Evolutionary conservation across 37 sponge, comb jelly and placozoan genomes (phyloP), one percentile per base, ranked within the genome.

Genomic region (Agelas oroides): DNA sequence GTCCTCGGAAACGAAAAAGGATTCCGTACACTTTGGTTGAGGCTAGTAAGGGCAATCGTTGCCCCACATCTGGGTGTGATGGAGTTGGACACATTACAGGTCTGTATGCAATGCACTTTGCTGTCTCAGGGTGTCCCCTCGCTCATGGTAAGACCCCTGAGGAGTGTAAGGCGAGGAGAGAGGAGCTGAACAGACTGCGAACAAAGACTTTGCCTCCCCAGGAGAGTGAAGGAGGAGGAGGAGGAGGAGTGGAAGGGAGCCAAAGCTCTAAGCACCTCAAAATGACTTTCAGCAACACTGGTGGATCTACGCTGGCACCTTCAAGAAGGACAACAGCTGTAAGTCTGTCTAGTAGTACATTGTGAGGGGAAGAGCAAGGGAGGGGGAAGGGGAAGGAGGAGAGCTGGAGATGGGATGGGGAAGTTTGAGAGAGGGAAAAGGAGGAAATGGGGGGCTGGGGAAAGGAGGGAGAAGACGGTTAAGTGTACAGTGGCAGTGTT

Each of bases 21-120:
- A 92, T 92, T 0, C 92, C 92, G 0, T 92, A 87, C 66, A 87
- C 92, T 19, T 71, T 92, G 39, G 92, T 92, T 33, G 92, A 92
- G 89, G 92, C 89, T 16, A 87, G 84, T 53, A 92, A 93, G 69
- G 90, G 90, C 11, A 86, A 82, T 75, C 46, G 31, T 3, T 93
- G 94, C 83, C 94, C 94, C 81, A 93, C 94, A 35, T 79, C 68
- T 15, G 94, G 90, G 14, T 93, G 94, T 78, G 87, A 85, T 82
- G 94, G 94, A 0, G 59, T 71, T 27, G 94, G 94, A 19, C 94
- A 93, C 59, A 71, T 89, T 37, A 89, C 90, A 25, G 87, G 87
- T 0, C 65, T 83, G 31, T 93, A 89, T 37, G 74, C 86, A 52
- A 89, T 86, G 87, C 94, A 93, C 75, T 93, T 85, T 75, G 90